These are phyloP conservation scores for Campylorhamphus procurvoides DNA, from an alignment of 2,113 vertebrate genomes.

Conservation along the genomic window DNA sequence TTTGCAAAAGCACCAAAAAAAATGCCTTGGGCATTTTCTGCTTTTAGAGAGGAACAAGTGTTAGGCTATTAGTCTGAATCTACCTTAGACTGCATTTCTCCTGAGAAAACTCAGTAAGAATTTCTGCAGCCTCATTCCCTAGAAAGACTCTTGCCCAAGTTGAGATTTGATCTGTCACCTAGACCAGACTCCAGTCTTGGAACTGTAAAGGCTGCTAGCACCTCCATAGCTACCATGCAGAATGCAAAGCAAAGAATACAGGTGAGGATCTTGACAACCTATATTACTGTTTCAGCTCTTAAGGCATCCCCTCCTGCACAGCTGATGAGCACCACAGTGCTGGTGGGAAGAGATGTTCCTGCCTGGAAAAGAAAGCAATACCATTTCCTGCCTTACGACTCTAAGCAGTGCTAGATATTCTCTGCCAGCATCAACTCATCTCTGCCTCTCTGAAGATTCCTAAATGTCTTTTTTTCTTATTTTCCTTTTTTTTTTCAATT, in stretches of 20 bases:
- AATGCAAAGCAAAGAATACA: not conserved
- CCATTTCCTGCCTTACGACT: not conserved
- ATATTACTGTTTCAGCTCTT: not conserved
- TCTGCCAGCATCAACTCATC: not conserved
- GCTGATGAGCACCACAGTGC: not conserved
- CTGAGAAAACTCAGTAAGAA: constrained; percentile 42
- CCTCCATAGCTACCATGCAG: not conserved
- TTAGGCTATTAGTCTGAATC: constrained; percentile 64
- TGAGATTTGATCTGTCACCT: constrained; percentile 24
- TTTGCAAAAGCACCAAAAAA: constrained; percentile 62
- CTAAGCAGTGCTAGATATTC: not conserved
- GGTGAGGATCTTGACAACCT: not conserved
- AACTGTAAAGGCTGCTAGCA: not conserved
- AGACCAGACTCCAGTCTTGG: not conserved
- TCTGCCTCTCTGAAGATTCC: not conserved
- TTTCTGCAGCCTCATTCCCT: constrained; percentile 21
- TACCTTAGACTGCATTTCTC: constrained; percentile 62
- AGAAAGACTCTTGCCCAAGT: constrained; percentile 17
- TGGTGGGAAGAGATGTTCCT: not conserved
- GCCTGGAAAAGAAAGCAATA: not conserved
- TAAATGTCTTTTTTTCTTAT: not conserved
- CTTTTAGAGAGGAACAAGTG: constrained; percentile 65
- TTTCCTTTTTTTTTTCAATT: not conserved
- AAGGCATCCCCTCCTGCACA: not conserved
- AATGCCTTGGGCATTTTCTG: constrained; percentile 64